A percentile compares a stretch with the other conserved stretches of the same genome.
These are phyloP conservation scores for Melanostoma mellinum DNA, from an alignment of 2,888 invertebrate species.

Conservation along the genomic window DNA sequence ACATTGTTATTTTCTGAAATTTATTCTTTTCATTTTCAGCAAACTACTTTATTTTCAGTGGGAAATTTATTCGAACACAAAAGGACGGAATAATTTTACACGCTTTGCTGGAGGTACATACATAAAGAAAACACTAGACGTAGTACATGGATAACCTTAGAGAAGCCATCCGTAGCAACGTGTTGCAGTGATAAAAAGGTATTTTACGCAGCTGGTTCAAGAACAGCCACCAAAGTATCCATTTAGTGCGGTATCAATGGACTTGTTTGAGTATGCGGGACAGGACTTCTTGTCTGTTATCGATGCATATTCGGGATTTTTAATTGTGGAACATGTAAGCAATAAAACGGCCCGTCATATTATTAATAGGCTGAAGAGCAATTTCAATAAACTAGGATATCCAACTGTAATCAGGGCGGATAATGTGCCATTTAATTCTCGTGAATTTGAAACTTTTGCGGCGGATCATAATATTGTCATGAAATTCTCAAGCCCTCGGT, in stretches of 20 bases:
- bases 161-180: too few relatives aligned
- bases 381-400: constrained; percentile 72
- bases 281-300: constrained; percentile 31
- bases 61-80: too few relatives aligned
- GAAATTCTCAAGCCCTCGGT: constrained; percentile 41
- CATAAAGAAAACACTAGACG: too few relatives aligned
- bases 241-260: constrained; percentile 61
- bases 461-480: constrained; percentile 18
- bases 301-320: constrained; percentile 38
- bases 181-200: too few relatives aligned
- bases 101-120: too few relatives aligned
- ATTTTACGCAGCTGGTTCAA: constrained; percentile 64
- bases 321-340: constrained; percentile 17
- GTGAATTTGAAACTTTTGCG: constrained; percentile 11
- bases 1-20: too few relatives aligned
- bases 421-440: constrained; percentile 36
- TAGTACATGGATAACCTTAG: too few relatives aligned
- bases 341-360: constrained; percentile 25
- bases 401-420: constrained; percentile 68
- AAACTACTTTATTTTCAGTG: too few relatives aligned
- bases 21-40: too few relatives aligned
- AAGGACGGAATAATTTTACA: too few relatives aligned
- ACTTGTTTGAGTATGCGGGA: constrained; percentile 48
- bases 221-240: constrained; percentile 65
- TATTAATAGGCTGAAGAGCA: constrained; percentile 6